phyloP scores from a whole-genome alignment of 2,797 vertebrate genomes.

The Pelobates cultripes region DNA sequence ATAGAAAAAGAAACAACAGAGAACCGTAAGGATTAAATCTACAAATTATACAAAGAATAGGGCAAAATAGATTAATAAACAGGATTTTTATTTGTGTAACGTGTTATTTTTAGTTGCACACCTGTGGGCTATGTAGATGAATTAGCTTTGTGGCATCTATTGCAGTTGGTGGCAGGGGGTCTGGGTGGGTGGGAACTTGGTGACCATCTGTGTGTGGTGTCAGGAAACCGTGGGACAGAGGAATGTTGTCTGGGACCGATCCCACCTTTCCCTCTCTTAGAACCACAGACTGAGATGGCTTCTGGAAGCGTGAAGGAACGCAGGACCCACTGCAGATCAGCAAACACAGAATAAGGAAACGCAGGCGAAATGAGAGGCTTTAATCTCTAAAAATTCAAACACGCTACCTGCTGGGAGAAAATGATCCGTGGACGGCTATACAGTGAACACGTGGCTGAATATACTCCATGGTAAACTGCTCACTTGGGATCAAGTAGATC shows the following conservation, averaged over 20 bases:
- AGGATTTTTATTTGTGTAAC: no score
- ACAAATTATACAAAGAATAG: no score
- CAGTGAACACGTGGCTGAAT: constrained; percentile 84
- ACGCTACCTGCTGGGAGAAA: constrained; percentile 83
- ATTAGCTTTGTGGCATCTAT: constrained; percentile 73
- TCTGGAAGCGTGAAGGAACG: constrained; percentile 87
- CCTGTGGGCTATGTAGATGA: constrained; percentile 78
- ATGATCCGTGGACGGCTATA: constrained; percentile 82
- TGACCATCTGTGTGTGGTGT: constrained; percentile 56
- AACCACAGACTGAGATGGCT: constrained; percentile 83
- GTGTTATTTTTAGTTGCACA: constrained; percentile 40
- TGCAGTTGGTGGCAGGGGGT: constrained; percentile 67
- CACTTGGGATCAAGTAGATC: constrained; percentile 78
- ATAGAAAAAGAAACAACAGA: not conserved
- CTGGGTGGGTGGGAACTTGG: constrained; percentile 39
- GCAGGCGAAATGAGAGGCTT: no score
- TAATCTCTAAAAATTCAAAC: accelerated
- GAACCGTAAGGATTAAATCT: no score
- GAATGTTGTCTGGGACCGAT: constrained; percentile 69
- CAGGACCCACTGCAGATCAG: constrained; percentile 78
- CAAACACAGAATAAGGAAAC: not conserved
- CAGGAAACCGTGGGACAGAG: constrained; percentile 67
- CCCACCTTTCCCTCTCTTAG: constrained; percentile 83
- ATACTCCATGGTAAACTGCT: constrained; percentile 82
- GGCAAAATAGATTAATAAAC: no score